Conservation (phyloP, 2,888 invertebrate species). For the Perdita meconis region DNA sequence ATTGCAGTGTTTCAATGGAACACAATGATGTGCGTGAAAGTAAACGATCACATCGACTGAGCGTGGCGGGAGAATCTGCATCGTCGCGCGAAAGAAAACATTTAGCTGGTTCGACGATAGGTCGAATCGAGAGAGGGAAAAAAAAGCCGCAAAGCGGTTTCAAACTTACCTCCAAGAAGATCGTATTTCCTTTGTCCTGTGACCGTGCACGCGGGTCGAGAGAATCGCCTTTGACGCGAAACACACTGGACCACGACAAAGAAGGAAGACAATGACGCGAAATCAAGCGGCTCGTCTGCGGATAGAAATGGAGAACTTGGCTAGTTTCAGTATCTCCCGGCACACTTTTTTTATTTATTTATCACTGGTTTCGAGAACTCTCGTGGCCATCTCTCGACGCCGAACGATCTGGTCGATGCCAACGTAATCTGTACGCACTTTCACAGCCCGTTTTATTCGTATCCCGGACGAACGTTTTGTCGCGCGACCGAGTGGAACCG, state of each 20-base stretch:
- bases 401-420: constrained; percentile 16
- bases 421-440: constrained; percentile 20
- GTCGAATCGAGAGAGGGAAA: not conserved
- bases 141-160: constrained; percentile 5
- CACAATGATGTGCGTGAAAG: no score
- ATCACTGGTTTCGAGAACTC: constrained; percentile 15
- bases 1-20: no score
- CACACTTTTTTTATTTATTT: constrained; percentile 20
- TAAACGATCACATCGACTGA: no score
- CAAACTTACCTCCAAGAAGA: constrained; percentile 52
- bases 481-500: constrained; percentile 10
- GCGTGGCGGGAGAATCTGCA: no score
- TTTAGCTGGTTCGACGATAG: not conserved
- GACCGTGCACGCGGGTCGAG: constrained; percentile 16
- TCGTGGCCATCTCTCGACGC: constrained; percentile 22
- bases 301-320: constrained; percentile 21
- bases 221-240: constrained; percentile 50
- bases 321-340: not conserved
- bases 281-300: constrained; percentile 50
- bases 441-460: constrained; percentile 14
- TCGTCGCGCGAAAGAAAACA: constrained; percentile 6
- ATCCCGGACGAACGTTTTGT: constrained; percentile 1
- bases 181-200: constrained; percentile 47
- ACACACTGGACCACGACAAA: constrained; percentile 33
- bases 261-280: constrained; percentile 52